Evolutionary conservation across 2,888 invertebrate genomes (phyloP).

Genomic region (Noctuana brunneofusca): DNA sequence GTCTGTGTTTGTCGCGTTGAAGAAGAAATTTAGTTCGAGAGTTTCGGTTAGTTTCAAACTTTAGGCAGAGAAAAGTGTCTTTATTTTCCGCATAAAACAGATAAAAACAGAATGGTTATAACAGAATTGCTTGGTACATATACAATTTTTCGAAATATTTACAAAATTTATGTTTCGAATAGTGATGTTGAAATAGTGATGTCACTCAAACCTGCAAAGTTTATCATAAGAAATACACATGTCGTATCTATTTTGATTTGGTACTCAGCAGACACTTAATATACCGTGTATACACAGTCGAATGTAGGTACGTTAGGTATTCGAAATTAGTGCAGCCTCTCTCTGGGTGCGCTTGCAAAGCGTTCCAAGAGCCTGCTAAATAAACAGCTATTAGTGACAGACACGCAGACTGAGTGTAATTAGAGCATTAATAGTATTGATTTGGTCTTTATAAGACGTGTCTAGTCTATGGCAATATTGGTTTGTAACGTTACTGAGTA

Average conservation of each 20-base stretch:
- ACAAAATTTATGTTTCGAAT: too few species aligned
- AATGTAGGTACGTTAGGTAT: background rate
- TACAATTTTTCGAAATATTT: too few species aligned
- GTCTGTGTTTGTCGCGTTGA: conserved; percentile 31
- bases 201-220: too few species aligned
- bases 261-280: too few species aligned
- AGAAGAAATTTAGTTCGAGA: conserved; percentile 35
- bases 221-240: too few species aligned
- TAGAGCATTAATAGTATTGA: background rate
- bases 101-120: conserved; percentile 19
- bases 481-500: too few species aligned
- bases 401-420: background rate
- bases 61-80: conserved; percentile 28
- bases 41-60: conserved; percentile 34
- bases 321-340: conserved; percentile 1
- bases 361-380: conserved; percentile 21
- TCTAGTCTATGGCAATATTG: background rate
- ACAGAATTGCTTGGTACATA: background rate
- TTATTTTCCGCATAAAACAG: conserved; percentile 25
- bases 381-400: conserved; percentile 24
- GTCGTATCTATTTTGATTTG: too few species aligned
- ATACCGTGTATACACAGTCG: too few species aligned
- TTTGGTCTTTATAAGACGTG: background rate
- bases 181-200: too few species aligned
- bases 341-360: conserved; percentile 13